These are phyloP conservation scores for Micropterix aruncella DNA, from an alignment of 2,888 invertebrate species.

Conservation along the genomic window DNA sequence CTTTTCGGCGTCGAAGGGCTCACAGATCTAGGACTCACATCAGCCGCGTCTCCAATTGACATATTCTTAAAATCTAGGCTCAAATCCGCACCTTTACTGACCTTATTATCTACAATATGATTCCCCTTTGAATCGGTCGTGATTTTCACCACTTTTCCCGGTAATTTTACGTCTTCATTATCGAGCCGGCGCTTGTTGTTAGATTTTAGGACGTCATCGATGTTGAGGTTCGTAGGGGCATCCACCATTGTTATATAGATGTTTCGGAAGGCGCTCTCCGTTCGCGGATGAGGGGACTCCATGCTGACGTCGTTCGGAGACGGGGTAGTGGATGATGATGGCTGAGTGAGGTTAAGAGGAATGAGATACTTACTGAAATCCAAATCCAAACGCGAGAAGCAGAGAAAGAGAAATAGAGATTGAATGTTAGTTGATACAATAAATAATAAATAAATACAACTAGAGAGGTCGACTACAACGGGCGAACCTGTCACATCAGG, in stretches of 20 bases:
- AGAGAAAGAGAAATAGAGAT: conserved; percentile 13
- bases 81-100: conserved; percentile 18
- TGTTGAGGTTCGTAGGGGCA: conserved; percentile 24
- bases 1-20: conserved; percentile 29
- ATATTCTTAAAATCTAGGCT: neutral
- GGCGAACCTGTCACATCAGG: no score
- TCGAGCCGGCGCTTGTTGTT: conserved; percentile 14
- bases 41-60: conserved; percentile 18
- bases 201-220: conserved; percentile 15
- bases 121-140: conserved; percentile 27
- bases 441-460: no score
- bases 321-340: conserved; percentile 15
- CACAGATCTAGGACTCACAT: conserved; percentile 21
- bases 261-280: conserved; percentile 28
- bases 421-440: neutral
- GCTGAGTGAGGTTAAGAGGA: conserved; percentile 17
- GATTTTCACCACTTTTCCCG: conserved; percentile 24
- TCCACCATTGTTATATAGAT: conserved; percentile 30
- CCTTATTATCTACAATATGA: conserved; percentile 21
- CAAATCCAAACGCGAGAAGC: conserved; percentile 19
- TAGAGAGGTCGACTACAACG: no score
- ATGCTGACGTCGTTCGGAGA: conserved; percentile 37
- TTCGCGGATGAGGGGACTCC: conserved; percentile 21
- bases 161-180: conserved; percentile 23
- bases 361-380: conserved; percentile 36